Evolutionary conservation across 2,797 vertebrate genomes (phyloP), one percentile per base, ranked within the genome.

Genomic region (Sardinella longiceps): DNA sequence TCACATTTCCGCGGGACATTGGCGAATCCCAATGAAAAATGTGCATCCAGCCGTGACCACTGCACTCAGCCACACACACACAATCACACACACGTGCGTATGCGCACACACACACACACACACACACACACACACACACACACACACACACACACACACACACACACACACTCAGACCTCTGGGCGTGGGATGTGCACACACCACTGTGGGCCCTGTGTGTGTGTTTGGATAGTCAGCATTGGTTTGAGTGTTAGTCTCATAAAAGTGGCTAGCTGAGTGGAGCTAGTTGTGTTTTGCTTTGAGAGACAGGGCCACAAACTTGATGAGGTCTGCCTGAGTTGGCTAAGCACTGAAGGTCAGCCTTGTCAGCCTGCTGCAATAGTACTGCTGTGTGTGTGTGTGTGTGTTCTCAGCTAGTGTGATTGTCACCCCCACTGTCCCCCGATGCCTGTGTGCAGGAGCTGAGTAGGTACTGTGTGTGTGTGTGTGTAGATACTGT

Each of bases 1-100:
- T 77, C 70, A 43, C 70, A 77, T 77, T 43, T 77, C 18, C 6
- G 15, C 7, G 37, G 70, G 70, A 39, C 70, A 77, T 43, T 14
- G 70, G 7, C 5, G 37, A 77, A 43, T 33, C 37, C 18, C 70
- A 5, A 9, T 77, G 70, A 23, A 20, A 37, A 20, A 77, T 20
- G 33, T 14, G 37, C 70, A 77, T 77, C 37, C 33, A 77, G 70
- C 70, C 37, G 33, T 77, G 70, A 77, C 70, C 70, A 23, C 70
- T 43, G 12, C 7, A 9, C 33, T 20, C 10, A 77, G 37, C 15
- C 33, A 20, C 70, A 43, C 14, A 25, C 58, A 28, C n/a, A 23
- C 3, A 60, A n/a, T 25, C 58, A 60, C 58, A 60, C 23, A 25
- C 58, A 9, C 23, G 1, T 4, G 28, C 58, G 7, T n/a, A 60